These are phyloP conservation scores for Parasteatoda tepidariorum DNA, from an alignment of 1,140 invertebrate species.

Conservation along the genomic window DNA sequence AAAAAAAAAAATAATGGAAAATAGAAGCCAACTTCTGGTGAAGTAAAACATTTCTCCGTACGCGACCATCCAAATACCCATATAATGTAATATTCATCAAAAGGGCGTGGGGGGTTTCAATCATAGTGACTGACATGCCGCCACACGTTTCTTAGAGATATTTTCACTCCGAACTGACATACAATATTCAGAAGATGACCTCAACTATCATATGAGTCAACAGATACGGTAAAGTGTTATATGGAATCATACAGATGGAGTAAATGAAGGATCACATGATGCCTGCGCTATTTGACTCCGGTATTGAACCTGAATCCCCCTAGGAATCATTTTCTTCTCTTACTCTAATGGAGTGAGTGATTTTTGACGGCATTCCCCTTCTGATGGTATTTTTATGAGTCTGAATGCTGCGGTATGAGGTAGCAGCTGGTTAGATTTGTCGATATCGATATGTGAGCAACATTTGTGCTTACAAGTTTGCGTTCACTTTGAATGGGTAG, in stretches of 20 bases:
- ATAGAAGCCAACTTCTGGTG: too few species aligned
- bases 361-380: constrained; percentile 6
- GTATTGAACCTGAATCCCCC: neutral
- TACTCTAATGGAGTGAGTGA: neutral
- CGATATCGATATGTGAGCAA: too few species aligned
- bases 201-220: constrained; percentile 45
- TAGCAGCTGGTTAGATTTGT: constrained; percentile 13
- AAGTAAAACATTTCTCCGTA: too few species aligned
- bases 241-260: neutral
- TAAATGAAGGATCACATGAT: constrained; percentile 17
- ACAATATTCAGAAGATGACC: constrained; percentile 33
- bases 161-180: too few species aligned
- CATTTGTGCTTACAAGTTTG: too few species aligned
- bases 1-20: too few species aligned
- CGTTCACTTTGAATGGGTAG: too few species aligned
- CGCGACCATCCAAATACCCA: too few species aligned
- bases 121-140: neutral
- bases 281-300: neutral
- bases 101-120: too few species aligned
- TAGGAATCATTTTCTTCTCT: neutral
- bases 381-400: constrained; percentile 54
- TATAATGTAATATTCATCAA: too few species aligned
- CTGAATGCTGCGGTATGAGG: neutral
- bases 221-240: neutral
- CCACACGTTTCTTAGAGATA: too few species aligned